Base-by-base conservation (phyloP, 1,140 invertebrate genomes). In the Drosophila rhopaloa region DNA sequence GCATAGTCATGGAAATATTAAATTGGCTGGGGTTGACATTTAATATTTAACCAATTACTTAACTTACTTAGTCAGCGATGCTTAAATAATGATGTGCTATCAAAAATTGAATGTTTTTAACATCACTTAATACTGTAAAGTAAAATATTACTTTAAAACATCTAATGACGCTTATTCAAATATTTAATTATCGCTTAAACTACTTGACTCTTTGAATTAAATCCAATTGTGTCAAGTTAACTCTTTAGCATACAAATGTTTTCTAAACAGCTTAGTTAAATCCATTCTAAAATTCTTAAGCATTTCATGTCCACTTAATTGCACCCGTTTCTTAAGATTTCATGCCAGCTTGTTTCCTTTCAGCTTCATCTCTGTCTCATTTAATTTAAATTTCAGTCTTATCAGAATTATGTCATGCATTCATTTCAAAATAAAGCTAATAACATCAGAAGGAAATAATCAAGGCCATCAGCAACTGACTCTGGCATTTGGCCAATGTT, bases 401-500 rank as follows among this genome's bases (percentile, higher is more conserved):
- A 19, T 24, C 14, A 38, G 38, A 76, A 67, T 43, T 54, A 41
- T 66, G 24, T 38, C 48, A 43, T 27, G 44, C 37, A 67, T 24
- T 66, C 37, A 38, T 9, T 38, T 53, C 37, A 55, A 76, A 66
- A 65, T 53, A 16, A 59, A 66, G 73, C 55, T 48, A 76, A 76
- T 76, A 76, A 67, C 48, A 55, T 76, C 73, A 48, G 41, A 38
- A 38, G 73, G 48, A 59, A 63, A 63, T 75, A 55, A 62, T 75
- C 72, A 72, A 71, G 48, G 44, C 55, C 57, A 43, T 40, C 51
- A 61, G 29, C 11, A 32, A 66, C 48, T 66, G 66, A 56, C 48
- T 40, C 60, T 76, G 61, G 73, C 72, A 76, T 51, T 76, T 56
- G 59, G 60, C 54, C 71, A 76, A 76, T 58, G 40, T 66, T 76